Percentiles rank a stretch among this genome's conserved stretches.
Conservation (phyloP, 2,113 vertebrate species). For the Equus przewalskii region DNA sequence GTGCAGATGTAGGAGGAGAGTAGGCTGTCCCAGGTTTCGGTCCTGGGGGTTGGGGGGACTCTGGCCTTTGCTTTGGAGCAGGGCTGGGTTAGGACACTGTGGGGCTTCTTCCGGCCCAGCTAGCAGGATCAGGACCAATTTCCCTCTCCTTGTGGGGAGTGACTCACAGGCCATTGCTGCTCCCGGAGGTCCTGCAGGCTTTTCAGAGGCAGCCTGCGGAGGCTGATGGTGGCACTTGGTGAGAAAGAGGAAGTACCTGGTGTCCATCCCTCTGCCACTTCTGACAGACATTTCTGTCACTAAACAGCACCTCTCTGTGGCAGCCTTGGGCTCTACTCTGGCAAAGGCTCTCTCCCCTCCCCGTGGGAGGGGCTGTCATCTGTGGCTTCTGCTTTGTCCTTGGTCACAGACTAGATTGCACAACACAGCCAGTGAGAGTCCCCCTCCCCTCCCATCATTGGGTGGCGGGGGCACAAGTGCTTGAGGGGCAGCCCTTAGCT, state of each 20-base stretch:
- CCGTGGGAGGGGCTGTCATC: neutral
- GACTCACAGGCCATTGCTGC: neutral
- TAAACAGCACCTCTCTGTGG: constrained; percentile 74
- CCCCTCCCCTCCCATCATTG: neutral
- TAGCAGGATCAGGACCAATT: neutral
- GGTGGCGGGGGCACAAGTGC: neutral
- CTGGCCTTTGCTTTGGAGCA: neutral
- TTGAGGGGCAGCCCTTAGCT: neutral
- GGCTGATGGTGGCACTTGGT: neutral
- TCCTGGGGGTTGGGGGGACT: neutral
- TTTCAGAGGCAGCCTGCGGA: neutral
- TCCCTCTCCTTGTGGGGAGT: neutral
- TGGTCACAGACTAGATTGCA: neutral
- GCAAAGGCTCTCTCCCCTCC: neutral
- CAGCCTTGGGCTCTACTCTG: neutral
- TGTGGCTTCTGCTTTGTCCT: constrained; percentile 2
- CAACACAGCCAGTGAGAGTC: neutral
- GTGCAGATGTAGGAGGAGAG: neutral
- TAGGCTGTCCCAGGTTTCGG: neutral
- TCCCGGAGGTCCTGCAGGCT: neutral
- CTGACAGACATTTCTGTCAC: neutral
- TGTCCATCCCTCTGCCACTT: neutral
- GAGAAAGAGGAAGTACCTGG: constrained; percentile 55
- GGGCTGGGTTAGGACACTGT: neutral
- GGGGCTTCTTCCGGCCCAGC: neutral